Base-by-base conservation (phyloP, 2,888 invertebrate genomes). In the Cheilosia impressa region DNA sequence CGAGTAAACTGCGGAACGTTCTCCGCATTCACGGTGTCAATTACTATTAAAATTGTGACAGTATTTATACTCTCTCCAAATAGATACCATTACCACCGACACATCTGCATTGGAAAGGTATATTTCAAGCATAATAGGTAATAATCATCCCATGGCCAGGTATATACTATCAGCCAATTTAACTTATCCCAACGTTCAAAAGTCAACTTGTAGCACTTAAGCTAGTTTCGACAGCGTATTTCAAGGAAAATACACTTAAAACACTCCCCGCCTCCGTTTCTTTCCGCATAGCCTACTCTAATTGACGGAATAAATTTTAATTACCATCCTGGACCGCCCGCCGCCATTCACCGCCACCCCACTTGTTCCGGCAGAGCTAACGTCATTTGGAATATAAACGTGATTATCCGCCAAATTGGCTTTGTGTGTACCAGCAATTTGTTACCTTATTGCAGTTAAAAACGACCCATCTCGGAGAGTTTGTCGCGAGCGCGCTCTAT, bases 401-500 rank as follows among this genome's bases (percentile, higher is more conserved):
- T 84, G 79, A 84, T 84, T 84, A 84, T 84, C 84, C 79, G 84
- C 79, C 75, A 84, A 84, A 84, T 84, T 84, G 84, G 84, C 84
- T 84, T 80, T 84, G 79, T 79, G 84, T 84, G 84, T 84, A 57
- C 79, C 34, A 68, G 79, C 84, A 84, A 84, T 84, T 84, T 79
- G 84, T 84, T 84, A 75, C 84, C 84, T 84, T 84, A 84, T 84
- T 79, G 84, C 79, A 84, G 84, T 84, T 79, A 79, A 79, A 79
- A 84, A 65, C 65, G 75, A 79, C 75, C 58, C 71, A 63, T 53
- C 62, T 62, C 17, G 22, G 52, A 22, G 69, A 45, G 62, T 43
- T 71, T 22, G 52, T 52, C 75, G 75, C 63, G 53, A 75, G 79
- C 52, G 52, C 17, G 83, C 69, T 73, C 66, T 76, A 84, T 80